phyloP scores from a whole-genome alignment of 1,140 invertebrate genomes.

The Ooceraea biroi region DNA sequence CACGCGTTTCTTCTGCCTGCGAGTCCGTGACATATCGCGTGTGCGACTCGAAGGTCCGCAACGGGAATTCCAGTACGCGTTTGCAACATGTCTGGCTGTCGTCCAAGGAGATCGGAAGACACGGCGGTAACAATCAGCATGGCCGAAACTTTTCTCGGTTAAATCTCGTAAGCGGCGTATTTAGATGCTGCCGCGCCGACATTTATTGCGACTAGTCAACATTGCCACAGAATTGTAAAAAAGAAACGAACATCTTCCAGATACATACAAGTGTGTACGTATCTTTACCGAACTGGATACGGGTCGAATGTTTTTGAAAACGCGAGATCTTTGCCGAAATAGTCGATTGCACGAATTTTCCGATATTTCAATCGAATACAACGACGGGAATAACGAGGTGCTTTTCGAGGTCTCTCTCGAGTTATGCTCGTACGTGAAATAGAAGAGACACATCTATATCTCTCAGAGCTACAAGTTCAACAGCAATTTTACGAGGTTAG shows the following conservation, averaged over 20 bases:
- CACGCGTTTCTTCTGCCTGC: neutral
- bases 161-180: neutral
- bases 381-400: no score
- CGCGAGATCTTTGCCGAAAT: conserved; percentile 25
- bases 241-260: no score
- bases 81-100: conserved; percentile 77
- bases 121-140: conserved; percentile 74
- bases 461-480: neutral
- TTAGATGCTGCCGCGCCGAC: conserved; percentile 23
- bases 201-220: conserved; percentile 38
- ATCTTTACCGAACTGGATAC: conserved; percentile 6
- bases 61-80: conserved; percentile 73
- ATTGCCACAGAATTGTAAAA: conserved; percentile 25
- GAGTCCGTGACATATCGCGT: conserved; percentile 44
- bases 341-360: conserved; percentile 15
- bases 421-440: neutral
- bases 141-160: conserved; percentile 61
- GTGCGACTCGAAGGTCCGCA: conserved; percentile 66
- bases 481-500: neutral
- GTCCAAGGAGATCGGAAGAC: conserved; percentile 81
- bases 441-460: neutral
- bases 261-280: conserved; percentile 32
- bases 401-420: neutral
- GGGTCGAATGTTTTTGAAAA: conserved; percentile 32
- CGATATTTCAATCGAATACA: no score